Evolutionary conservation across 37 sponge, comb jelly and placozoan genomes (phyloP), one percentile per base, ranked within the genome.

Genomic region (Eunapius fragilis): DNA sequence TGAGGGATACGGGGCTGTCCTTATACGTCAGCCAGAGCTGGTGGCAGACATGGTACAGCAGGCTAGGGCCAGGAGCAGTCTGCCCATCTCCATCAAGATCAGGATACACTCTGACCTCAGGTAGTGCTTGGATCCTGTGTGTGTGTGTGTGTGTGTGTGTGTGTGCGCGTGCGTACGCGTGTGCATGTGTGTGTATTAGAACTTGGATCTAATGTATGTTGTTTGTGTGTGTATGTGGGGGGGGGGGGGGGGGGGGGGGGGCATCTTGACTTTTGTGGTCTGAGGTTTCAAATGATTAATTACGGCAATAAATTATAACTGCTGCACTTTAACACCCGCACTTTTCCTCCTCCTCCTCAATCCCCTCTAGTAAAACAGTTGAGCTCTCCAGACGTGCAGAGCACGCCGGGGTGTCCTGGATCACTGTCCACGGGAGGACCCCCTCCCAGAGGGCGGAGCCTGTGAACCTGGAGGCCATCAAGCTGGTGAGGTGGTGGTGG

Each of bases 381-480:
- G 91, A 93, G 78, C 67, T 98, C 45, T 88, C 84, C 3, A 70
- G 58, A 78, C 67, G 84, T 3, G 94, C 89, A 31, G 96, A 98
- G 78, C 86, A 87, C 27, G 90, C 88, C 69, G 96, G 96, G 19
- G 90, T 84, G 49, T 37, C 88, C 12, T 98, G 96, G 94, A 86
- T 98, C 75, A 89, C 98, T 33, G 96, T 98, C 0, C 98, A 98
- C 83, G 98, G 98, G 14, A 68, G 98, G n/a, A 98, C 98, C 4
- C 37, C 71, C 19, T 77, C 82, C 71, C 95, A 98, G 78, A 83
- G 96, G 50, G 80, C 91, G 72, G 92, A 93, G 30, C 94, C 94
- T 68, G 90, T 87, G 36, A 86, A 91, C 67, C 74, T 84, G 28
- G 92, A 91, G 23, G 94, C 92, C 34, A 91, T 98, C 75, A 93